Conservation (phyloP, 2,888 invertebrate genomes). For the Oegoconia quadripuncta region DNA sequence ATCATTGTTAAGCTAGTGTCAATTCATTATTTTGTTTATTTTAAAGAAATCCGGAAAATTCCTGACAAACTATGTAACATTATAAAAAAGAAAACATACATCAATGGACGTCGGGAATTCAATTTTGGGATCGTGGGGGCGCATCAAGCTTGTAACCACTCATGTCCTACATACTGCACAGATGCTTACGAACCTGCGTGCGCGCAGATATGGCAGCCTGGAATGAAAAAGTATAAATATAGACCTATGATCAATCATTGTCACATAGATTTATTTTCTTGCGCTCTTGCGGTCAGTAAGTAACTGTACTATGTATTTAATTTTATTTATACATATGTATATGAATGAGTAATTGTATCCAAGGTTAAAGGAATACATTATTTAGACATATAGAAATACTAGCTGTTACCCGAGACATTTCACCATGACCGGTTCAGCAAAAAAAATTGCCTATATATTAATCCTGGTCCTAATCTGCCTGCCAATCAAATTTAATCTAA, state of each 20-base stretch:
- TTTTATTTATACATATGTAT: no score
- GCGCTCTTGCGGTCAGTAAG: constrained; percentile 57
- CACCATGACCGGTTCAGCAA: no score
- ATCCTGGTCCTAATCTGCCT: no score
- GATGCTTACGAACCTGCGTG: constrained; percentile 62
- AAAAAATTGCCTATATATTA: no score
- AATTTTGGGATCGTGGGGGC: constrained; percentile 58
- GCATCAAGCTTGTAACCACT: constrained; percentile 60
- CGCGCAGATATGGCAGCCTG: constrained; percentile 45
- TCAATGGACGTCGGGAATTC: constrained; percentile 32
- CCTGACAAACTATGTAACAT: constrained; percentile 1
- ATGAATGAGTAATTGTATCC: no score
- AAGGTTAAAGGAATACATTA: no score
- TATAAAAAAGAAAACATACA: neutral
- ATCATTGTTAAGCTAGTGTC: no score
- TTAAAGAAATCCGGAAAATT: constrained; percentile 1
- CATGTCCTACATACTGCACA: constrained; percentile 57
- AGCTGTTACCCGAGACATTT: no score
- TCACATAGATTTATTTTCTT: constrained; percentile 64
- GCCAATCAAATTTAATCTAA: no score
- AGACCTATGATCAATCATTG: constrained; percentile 64
- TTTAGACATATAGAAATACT: no score
- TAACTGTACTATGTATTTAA: constrained; percentile 16
- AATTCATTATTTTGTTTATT: neutral
- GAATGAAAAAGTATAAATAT: constrained; percentile 19